Base-by-base conservation (phyloP, 2,113 vertebrate genomes). In the Meriones unguiculatus region DNA sequence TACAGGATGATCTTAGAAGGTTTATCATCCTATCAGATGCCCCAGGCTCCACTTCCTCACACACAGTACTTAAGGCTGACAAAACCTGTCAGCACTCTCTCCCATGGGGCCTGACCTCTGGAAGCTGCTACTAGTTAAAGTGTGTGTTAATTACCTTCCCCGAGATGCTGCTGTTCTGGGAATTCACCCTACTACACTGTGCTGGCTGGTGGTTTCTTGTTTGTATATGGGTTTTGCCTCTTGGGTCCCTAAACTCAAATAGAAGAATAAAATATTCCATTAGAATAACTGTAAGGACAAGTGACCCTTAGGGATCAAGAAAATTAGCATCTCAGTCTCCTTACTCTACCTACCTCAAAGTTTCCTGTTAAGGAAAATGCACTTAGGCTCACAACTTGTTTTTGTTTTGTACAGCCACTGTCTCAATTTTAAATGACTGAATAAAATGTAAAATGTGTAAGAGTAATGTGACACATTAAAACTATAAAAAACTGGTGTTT, bases 61-160 rank as follows among this genome's bases (percentile, higher is more conserved):
- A 69, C 2, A 57, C 50, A 4, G 46, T 78, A 88, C 57, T 86
- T 50, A 46, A 54, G 69, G 80, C 73, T 91, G 64, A 95, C 75
- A 89, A 88, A 93, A 76, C 32, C 87, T 86, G 84, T 2, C 87
- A 87, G 93, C 59, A 81, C 88, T 67, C 86, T 91, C 88, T 89
- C 54, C 82, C 87, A 52, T 0, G 20, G 62, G 30, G 9, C n/a
- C 38, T 67, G 73, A 72, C 54, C 91, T 95, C 84, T 80, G 73
- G 69, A 96, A 97, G 94, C 72, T 22, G 93, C 41, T 76, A 78
- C 72, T 90, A 62, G 52, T 41, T 75, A 50, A n/a, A n/a, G 54
- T 69, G 41, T 50, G 25, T 82, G 69, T 95, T 95, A 96, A 97
- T 89, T 96, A 91, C 64, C 41, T 95, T 87, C 73, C 89, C 81